These are phyloP conservation scores for Aphodius sticticus DNA, from an alignment of 2,888 invertebrate species.

Conservation along the genomic window DNA sequence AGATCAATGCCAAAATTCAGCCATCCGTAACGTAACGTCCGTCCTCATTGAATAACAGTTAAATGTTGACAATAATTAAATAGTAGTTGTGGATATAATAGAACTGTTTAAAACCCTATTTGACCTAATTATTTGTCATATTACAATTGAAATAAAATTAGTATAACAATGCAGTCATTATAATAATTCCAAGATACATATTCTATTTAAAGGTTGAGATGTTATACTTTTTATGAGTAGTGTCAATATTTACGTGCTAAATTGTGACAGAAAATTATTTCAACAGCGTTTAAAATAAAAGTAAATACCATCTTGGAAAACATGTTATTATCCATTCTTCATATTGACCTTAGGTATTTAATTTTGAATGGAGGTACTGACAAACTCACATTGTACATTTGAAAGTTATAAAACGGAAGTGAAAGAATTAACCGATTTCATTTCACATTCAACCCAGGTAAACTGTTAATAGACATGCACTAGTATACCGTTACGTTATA, in stretches of 20 bases:
- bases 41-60: no score
- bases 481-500: no score
- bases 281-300: background rate
- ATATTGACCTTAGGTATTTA: no score
- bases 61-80: no score
- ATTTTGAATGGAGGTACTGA: background rate
- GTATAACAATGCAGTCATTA: background rate
- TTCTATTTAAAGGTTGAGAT: no score
- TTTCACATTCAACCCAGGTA: background rate
- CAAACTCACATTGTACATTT: background rate
- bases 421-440: background rate
- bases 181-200: no score
- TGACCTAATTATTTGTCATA: background rate
- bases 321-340: background rate
- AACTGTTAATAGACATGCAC: no score
- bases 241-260: background rate
- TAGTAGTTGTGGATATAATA: background rate
- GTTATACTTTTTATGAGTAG: background rate
- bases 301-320: background rate
- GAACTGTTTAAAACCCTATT: background rate
- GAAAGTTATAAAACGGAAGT: background rate
- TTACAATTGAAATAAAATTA: background rate
- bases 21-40: background rate
- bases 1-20: background rate
- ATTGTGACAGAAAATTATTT: background rate